Base-by-base conservation (phyloP, 2,113 vertebrate species). In the Hiodon tergisus region DNA sequence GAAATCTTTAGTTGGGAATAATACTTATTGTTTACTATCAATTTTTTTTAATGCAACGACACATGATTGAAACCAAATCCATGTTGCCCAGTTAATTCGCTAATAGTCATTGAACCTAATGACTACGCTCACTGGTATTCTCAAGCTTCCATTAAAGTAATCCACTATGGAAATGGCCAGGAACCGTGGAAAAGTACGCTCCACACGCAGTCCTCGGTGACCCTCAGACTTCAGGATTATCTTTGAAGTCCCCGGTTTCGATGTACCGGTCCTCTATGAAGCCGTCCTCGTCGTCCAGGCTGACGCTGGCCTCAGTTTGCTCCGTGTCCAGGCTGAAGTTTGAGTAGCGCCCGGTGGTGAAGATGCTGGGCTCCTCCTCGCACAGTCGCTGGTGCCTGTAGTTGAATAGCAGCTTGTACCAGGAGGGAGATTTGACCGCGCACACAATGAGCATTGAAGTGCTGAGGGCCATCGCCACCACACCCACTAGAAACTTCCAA, bases 221-320 rank as follows among this genome's bases (percentile, higher is more conserved):
- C 75, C 50, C n/a, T 65, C 58, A 60, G 46, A 8, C 1, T 3
- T 76, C 70, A 3, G n/a, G 13, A 0, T 55, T 59, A 3, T 77
- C 67, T 62, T 69, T 77, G 77, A 78, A 81, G 76, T 88, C 87
- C 0, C 85, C 86, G 6, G 85, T 50, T 74, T 92, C 92, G 78
- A 93, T 93, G 58, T 96, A 96, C 48, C 93, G 93, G 72, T 98
- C 95, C 83, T 98, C 95, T 88, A 94, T 95, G 84, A 93, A 96
- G 58, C 88, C 93, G 75, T 94, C 95, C 10, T 96, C 93, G 3
- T 67, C 13, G 2, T 76, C 70, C 47, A 84, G 81, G 52, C 63
- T 52, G 7, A 81, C 80, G 46, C 87, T 75, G 0, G 55, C 84
- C 70, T 71, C 73, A 72, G 77, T 78, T 83, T 92, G 87, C 78